Conservation (phyloP, 2,113 vertebrate species). For the Procavia capensis region DNA sequence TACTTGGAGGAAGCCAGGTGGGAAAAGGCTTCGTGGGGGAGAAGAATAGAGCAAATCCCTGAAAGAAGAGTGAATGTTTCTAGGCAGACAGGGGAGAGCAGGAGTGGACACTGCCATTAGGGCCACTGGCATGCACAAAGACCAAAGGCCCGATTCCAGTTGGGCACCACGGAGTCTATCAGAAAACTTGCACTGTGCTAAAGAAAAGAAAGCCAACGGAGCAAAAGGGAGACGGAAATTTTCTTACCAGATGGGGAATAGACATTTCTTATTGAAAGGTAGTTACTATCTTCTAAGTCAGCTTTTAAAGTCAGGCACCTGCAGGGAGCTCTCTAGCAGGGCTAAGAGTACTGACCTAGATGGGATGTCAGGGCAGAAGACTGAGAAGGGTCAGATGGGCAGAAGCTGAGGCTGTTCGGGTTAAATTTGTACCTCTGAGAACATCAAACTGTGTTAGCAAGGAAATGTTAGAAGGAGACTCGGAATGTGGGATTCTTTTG, state of each 20-base stretch:
- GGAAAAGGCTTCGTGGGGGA: neutral
- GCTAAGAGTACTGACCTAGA: neutral
- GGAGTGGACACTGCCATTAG: neutral
- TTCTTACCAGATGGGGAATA: neutral
- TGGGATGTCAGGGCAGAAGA: neutral
- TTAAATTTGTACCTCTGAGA: neutral
- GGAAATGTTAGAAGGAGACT: neutral
- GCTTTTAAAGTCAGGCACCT: neutral
- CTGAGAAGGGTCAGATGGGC: neutral
- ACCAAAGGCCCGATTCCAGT: neutral
- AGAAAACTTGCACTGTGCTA: neutral
- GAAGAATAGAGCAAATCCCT: neutral
- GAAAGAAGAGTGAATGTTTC: neutral
- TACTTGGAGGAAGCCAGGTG: neutral
- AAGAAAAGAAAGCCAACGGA: neutral
- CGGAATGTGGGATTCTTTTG: neutral
- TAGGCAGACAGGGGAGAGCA: neutral
- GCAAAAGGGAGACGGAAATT: neutral
- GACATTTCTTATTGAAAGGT: neutral
- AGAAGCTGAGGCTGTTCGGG: neutral
- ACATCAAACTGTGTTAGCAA: neutral
- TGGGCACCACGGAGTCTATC: neutral
- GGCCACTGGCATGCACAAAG: neutral
- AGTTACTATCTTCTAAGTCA: neutral
- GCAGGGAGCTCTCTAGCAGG: neutral